Evolutionary conservation across 2,888 invertebrate species (phyloP), one percentile per base, ranked within the genome.

Genomic region (Atrina japonica): DNA sequence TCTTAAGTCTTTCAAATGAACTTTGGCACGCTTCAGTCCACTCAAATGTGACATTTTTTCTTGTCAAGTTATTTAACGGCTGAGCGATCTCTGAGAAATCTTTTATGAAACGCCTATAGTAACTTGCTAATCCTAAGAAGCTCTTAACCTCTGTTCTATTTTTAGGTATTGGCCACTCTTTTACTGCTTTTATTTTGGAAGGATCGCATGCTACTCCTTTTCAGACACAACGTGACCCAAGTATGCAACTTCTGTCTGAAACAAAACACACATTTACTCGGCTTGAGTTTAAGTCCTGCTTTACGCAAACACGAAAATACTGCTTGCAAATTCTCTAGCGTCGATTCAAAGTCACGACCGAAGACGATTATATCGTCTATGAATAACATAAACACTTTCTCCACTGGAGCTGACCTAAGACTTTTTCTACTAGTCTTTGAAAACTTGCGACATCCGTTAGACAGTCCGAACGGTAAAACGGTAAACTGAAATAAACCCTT

Each of bases 311-410:
- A 23, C 25, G 50, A 14, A 14, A n/a, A 50, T 21, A 50, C n/a
- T 23, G 11, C 14, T 21, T 5, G 23, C 14, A 50, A 23, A 50
- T 50, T 50, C 11, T 50, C 50, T 21, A 50, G 25, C 14, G 50
- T 50, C n/a, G n/a, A 14, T n/a, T 50, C 21, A 23, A 50, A 50
- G 23, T 50, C n/a, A 21, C 3, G n/a, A 25, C 50, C 50, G 23
- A 66, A 41, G 5, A 66, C 35, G 27, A 73, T 66, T 1, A 80
- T 50, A 52, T 79, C 82, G 61, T 82, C 82, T 14, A 80, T n/a
- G n/a, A 45, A 47, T 83, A 78, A 11, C 73, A 53, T 0, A 77
- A 53, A 49, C 64, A 71, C 14, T 43, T 63, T 30, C 71, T 47
- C 35, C 35, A 35, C 35, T 18, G 18, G 21, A 49, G n/a, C 9